These are phyloP conservation scores for Polyommatus icarus DNA, from an alignment of 2,888 invertebrate species.

Conservation along the genomic window DNA sequence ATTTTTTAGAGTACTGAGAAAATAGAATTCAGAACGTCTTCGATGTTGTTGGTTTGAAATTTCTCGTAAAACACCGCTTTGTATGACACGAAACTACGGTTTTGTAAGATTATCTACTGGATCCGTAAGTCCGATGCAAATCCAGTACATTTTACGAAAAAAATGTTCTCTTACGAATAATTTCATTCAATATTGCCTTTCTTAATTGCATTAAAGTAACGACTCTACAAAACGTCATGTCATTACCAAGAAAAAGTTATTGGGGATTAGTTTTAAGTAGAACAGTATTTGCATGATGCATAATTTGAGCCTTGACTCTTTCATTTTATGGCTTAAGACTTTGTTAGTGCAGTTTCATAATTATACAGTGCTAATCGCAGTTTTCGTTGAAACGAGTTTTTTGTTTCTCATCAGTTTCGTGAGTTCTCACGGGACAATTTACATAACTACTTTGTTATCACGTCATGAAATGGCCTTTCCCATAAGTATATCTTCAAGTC, in stretches of 20 bases:
- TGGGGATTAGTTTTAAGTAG: not conserved
- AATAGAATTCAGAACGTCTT: no score
- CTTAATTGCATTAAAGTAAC: not conserved
- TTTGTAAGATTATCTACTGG: not conserved
- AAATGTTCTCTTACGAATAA: not conserved
- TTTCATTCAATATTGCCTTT: not conserved
- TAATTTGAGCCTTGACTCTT: not conserved
- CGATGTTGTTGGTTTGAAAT: no score
- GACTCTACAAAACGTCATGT: not conserved
- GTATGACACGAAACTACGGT: no score
- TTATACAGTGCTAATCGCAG: not conserved
- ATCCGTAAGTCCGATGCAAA: no score
- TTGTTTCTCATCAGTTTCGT: not conserved
- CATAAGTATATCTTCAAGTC: not conserved
- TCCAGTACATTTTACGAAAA: not conserved
- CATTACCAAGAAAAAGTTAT: not conserved
- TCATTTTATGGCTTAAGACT: not conserved
- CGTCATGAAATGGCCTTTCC: slow-evolving; percentile 4
- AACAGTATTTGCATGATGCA: not conserved
- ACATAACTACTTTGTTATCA: slow-evolving; percentile 18
- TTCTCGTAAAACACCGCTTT: no score
- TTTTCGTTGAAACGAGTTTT: not conserved
- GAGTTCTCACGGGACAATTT: slow-evolving; percentile 13
- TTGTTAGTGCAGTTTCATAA: not conserved
- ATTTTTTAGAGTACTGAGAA: no score